phyloP scores from a whole-genome alignment of 2,797 vertebrate species.

The Mycteria americana region DNA sequence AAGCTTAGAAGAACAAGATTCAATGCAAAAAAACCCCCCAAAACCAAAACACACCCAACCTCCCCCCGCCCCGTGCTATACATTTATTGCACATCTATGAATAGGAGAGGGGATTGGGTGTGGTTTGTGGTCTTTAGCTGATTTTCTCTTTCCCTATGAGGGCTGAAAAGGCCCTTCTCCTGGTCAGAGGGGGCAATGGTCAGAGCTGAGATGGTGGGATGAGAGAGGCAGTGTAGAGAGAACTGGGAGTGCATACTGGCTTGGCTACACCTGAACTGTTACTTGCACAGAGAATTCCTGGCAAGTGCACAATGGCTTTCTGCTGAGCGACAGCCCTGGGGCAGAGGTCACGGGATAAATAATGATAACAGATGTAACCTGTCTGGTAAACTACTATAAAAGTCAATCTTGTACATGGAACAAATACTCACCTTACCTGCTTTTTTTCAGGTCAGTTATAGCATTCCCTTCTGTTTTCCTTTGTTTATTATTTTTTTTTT shows the following conservation, averaged over 20 bases:
- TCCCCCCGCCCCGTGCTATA: neutral
- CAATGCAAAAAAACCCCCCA: neutral
- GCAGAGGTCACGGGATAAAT: neutral
- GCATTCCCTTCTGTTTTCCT: neutral
- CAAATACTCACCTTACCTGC: neutral
- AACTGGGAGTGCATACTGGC: neutral
- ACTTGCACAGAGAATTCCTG: neutral
- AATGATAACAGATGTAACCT: neutral
- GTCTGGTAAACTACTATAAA: neutral
- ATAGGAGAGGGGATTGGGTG: neutral
- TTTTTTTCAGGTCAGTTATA: neutral
- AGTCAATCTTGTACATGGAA: neutral
- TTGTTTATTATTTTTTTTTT: neutral
- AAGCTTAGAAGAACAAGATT: neutral
- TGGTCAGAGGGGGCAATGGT: neutral
- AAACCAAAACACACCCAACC: neutral
- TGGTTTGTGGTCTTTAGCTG: neutral
- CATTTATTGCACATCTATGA: neutral
- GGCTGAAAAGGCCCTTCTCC: neutral
- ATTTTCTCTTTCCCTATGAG: neutral
- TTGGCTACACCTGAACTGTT: neutral
- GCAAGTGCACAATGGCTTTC: fast-evolving
- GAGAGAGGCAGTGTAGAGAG: neutral
- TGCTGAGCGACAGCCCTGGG: neutral
- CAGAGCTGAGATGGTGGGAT: neutral